Conservation (phyloP, 2,888 invertebrate genomes). For the Drosophila ustulata region DNA sequence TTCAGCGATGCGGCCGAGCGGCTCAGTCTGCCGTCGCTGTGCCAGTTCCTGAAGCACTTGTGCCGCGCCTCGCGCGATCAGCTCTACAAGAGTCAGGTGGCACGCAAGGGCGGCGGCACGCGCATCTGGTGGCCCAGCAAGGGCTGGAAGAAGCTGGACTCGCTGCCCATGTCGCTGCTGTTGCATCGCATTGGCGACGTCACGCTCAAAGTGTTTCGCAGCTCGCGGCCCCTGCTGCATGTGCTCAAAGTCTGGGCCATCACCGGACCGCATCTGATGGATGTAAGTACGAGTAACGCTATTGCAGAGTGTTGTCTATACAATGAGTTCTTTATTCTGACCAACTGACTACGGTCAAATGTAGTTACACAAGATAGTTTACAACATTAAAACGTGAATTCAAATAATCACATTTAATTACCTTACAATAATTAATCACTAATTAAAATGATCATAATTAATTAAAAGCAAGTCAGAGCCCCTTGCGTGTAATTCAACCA, state of each 20-base stretch:
- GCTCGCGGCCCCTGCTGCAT: slow-evolving; percentile 95
- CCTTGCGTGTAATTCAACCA: no score
- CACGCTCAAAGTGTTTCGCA: slow-evolving; percentile 93
- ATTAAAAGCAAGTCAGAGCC: no score
- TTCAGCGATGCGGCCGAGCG: slow-evolving; percentile 96
- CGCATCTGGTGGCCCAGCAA: slow-evolving; percentile 85
- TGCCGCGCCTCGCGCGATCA: slow-evolving; percentile 95
- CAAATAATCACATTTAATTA: no score
- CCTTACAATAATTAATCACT: no score
- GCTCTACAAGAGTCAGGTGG: slow-evolving; percentile 84
- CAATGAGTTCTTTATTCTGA: no score
- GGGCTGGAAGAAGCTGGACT: slow-evolving; percentile 85
- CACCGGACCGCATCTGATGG: slow-evolving; percentile 96
- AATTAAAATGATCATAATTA: no score
- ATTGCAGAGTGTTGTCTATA: no score
- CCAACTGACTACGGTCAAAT: no score
- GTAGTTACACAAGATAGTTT: no score
- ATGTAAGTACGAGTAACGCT: slow-evolving; percentile 86
- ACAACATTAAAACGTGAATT: no score
- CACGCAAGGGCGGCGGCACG: slow-evolving; percentile 85
- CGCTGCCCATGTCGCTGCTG: slow-evolving; percentile 87
- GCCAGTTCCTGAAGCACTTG: slow-evolving; percentile 92
- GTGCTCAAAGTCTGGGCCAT: slow-evolving; percentile 97
- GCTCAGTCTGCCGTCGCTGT: slow-evolving; percentile 93
- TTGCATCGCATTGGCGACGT: slow-evolving; percentile 95